Percentiles rank a stretch among this genome's conserved stretches.
These are phyloP conservation scores for Malacosoma neustria DNA, from an alignment of 2,888 invertebrate species.

Conservation along the genomic window DNA sequence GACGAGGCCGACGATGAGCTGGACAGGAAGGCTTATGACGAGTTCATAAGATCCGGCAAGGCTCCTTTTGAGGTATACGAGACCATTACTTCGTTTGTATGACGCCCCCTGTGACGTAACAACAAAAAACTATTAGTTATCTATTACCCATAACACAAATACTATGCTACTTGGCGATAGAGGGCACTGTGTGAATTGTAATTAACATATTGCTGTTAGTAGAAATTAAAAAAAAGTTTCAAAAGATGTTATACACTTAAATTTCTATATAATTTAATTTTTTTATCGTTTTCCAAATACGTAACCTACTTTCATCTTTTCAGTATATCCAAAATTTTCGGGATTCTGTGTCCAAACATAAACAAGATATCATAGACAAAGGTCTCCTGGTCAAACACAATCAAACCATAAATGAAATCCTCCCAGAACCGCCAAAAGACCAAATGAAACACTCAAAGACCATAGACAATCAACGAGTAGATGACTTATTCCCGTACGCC, in stretches of 20 bases:
- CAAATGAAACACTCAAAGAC: conserved; percentile 9
- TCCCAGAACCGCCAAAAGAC: conserved; percentile 33
- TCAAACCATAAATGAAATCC: conserved; percentile 27
- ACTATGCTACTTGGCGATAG: no score
- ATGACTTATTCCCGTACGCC: conserved; percentile 46
- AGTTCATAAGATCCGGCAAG: conserved; percentile 23
- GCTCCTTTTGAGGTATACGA: conserved; percentile 32
- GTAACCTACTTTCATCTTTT: no score
- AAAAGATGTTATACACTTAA: background rate
- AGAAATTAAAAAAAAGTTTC: background rate
- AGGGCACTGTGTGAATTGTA: no score
- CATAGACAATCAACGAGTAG: conserved; percentile 10
- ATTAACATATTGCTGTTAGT: no score
- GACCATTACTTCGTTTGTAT: no score
- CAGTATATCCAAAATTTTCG: conserved; percentile 55
- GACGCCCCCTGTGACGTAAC: no score
- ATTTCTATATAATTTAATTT: no score
- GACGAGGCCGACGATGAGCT: conserved; percentile 24
- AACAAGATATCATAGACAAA: conserved; percentile 35
- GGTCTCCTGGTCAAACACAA: conserved; percentile 36
- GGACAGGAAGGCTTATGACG: conserved; percentile 22
- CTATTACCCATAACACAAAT: no score
- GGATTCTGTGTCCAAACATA: conserved; percentile 37
- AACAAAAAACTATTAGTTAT: no score
- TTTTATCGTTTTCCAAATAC: no score